phyloP scores from a whole-genome alignment of 2,113 vertebrate species.

The Motacilla alba region DNA sequence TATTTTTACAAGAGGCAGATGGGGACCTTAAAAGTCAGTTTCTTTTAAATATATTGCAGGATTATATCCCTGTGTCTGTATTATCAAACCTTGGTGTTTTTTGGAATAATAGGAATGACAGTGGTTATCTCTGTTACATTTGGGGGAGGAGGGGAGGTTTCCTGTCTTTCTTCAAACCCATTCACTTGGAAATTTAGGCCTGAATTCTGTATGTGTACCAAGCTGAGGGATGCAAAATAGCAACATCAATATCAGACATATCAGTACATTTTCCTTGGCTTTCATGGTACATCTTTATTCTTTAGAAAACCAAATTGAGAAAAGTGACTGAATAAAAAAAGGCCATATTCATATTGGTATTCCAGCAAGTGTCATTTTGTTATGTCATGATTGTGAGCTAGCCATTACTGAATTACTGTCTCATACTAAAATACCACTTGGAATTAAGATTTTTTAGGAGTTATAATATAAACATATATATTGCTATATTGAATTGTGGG shows the following conservation, averaged over 20 bases:
- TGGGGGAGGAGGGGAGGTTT: not conserved
- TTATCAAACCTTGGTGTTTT: not conserved
- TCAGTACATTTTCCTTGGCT: not conserved
- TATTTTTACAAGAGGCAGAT: not conserved
- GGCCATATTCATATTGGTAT: not conserved
- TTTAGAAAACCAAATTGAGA: not conserved
- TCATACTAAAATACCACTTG: not conserved
- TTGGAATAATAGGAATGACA: not conserved
- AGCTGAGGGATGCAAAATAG: not conserved
- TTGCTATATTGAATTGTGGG: not conserved
- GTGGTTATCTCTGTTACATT: not conserved
- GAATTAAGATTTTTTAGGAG: not conserved
- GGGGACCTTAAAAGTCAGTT: not conserved
- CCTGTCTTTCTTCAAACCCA: not conserved
- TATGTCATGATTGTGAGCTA: not conserved
- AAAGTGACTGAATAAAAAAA: not conserved
- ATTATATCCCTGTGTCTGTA: not conserved
- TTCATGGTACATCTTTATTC: not conserved
- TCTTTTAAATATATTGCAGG: not conserved
- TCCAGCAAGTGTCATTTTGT: not conserved
- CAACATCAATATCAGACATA: not conserved
- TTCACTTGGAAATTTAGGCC: not conserved
- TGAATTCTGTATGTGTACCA: not conserved
- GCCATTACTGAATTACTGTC: not conserved
- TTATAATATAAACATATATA: not conserved